These are phyloP conservation scores for Netelia inedita DNA, from an alignment of 2,888 invertebrate genomes.

Conservation along the genomic window DNA sequence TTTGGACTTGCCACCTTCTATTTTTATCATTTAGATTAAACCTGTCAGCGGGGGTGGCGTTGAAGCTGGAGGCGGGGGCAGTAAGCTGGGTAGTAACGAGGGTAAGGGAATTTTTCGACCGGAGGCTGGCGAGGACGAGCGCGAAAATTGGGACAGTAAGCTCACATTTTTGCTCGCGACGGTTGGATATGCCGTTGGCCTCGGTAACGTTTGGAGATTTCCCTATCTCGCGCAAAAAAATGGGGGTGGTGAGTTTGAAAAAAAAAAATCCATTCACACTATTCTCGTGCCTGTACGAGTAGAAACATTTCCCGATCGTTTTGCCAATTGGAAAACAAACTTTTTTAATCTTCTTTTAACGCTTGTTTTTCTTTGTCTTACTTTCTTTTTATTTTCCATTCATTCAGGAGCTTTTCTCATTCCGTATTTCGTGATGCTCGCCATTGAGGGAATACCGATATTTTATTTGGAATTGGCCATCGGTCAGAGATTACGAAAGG, in stretches of 20 bases:
- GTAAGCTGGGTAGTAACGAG: conserved; percentile 89
- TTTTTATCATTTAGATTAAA: conserved; percentile 73
- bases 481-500: conserved; percentile 96
- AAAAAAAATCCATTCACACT: conserved; percentile 7
- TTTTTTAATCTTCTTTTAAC: conserved; percentile 5
- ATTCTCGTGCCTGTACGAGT: not conserved
- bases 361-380: not conserved
- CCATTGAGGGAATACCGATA: conserved; percentile 97
- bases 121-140: conserved; percentile 90
- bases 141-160: conserved; percentile 97
- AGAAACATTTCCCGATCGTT: conserved; percentile 6
- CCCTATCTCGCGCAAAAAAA: conserved; percentile 98
- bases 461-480: conserved; percentile 98
- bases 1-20: not conserved
- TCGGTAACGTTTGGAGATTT: conserved; percentile 98
- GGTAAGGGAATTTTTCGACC: conserved; percentile 89
- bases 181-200: conserved; percentile 97
- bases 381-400: conserved; percentile 20
- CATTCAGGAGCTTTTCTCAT: conserved; percentile 96
- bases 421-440: conserved; percentile 98
- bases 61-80: conserved; percentile 77
- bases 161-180: conserved; percentile 96
- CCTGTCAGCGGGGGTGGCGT: conserved; percentile 72
- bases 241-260: conserved; percentile 89
- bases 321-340: conserved; percentile 39